Evolutionary conservation across 2,113 vertebrate genomes (phyloP).

Genomic region (Montifringilla adamsi): DNA sequence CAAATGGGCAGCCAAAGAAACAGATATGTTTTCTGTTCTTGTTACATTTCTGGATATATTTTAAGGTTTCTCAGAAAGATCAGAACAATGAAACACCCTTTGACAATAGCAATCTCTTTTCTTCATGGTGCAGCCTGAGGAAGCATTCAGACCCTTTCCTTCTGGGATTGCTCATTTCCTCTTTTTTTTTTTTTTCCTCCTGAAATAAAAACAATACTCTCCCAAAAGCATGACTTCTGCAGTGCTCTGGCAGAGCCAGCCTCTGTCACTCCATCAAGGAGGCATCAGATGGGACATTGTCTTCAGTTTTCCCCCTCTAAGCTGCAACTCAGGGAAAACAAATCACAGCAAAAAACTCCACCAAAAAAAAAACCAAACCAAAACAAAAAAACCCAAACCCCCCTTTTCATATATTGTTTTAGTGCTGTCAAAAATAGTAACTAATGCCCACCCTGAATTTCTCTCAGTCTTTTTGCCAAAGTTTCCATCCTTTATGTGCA

Average conservation of each 20-base stretch:
- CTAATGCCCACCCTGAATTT: not conserved
- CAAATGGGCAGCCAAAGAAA: not conserved
- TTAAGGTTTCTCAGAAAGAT: slow-evolving; percentile 21
- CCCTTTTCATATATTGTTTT: not conserved
- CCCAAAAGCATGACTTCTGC: not conserved
- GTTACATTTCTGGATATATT: not conserved
- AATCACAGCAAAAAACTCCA: not conserved
- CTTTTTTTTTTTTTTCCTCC: not conserved
- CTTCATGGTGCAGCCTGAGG: not conserved
- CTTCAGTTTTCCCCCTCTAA: not conserved
- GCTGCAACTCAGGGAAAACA: not conserved
- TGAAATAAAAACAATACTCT: not conserved
- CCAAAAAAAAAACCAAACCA: not conserved
- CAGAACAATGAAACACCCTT: not conserved
- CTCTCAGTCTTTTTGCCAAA: not conserved
- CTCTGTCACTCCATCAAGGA: not conserved
- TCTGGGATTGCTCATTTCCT: slow-evolving; percentile 44
- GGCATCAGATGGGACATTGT: not conserved
- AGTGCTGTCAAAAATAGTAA: not conserved
- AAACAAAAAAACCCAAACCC: not conserved
- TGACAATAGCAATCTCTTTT: slow-evolving; percentile 13
- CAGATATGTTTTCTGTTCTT: not conserved
- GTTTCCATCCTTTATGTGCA: not conserved
- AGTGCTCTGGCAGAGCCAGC: not conserved
- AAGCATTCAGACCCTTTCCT: slow-evolving; percentile 26